Percentiles rank a stretch among this genome's conserved stretches.
These are phyloP conservation scores for Cryptotis parvus DNA, from an alignment of 2,113 vertebrate genomes.

Conservation along the genomic window DNA sequence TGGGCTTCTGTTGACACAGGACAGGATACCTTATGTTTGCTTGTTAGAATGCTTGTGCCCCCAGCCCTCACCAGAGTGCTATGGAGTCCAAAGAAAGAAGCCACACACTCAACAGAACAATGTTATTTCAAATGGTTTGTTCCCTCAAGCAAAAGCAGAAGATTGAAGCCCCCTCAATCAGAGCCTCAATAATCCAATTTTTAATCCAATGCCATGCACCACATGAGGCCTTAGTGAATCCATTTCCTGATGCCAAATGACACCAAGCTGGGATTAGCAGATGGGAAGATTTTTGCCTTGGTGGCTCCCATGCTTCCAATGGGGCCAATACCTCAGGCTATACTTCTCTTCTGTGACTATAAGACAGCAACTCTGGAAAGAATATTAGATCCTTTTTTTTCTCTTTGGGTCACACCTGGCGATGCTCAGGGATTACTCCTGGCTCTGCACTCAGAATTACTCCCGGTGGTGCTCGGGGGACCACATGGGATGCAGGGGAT, in stretches of 20 bases:
- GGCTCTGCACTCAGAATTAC: no score
- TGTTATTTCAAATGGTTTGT: background rate
- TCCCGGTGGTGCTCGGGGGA: no score
- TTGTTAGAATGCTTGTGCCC: background rate
- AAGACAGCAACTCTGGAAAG: background rate
- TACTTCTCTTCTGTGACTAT: conserved; percentile 26
- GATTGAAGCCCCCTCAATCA: conserved; percentile 27
- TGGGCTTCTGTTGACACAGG: background rate
- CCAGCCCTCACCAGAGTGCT: conserved; percentile 5
- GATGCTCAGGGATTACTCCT: no score
- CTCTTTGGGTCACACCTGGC: no score
- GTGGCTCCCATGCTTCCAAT: background rate
- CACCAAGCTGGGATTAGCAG: background rate
- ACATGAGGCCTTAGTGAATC: background rate
- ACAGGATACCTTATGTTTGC: background rate
- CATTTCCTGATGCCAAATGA: background rate
- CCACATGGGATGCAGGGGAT: no score
- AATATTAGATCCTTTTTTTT: no score
- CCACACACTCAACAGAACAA: background rate
- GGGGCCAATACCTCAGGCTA: conserved; percentile 1
- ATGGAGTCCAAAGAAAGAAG: background rate
- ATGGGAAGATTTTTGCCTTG: background rate
- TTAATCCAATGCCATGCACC: conserved; percentile 40
- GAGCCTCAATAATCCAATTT: conserved; percentile 4
- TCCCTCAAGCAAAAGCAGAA: background rate